Evolutionary conservation across 92 coral and sea anemone genomes (phyloP).

Genomic region (Isaurus tuberculatus): DNA sequence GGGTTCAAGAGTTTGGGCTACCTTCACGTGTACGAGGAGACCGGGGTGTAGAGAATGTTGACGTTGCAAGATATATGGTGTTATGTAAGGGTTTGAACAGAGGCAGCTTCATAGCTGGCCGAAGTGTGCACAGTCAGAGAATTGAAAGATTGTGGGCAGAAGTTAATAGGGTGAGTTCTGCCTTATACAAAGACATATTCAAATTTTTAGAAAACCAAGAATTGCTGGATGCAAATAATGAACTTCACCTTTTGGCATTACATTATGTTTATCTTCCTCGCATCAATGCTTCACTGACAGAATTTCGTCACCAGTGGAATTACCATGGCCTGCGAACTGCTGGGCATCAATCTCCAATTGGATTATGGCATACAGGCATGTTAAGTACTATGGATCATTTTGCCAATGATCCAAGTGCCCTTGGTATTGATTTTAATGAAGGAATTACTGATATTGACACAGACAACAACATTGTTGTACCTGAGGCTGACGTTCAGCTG

Average conservation of each 20-base stretch:
- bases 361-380: constrained; percentile 11
- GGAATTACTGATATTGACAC: constrained; percentile 15
- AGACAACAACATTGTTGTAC: constrained; percentile 5
- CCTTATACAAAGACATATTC: constrained; percentile 42
- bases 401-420: constrained; percentile 4
- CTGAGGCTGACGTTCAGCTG: constrained; percentile 13
- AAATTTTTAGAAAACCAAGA: constrained; percentile 43
- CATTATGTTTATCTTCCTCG: constrained; percentile 55
- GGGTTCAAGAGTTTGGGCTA: constrained; percentile 52
- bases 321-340: constrained; percentile 57
- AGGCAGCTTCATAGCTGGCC: constrained; percentile 56
- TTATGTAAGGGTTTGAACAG: constrained; percentile 39
- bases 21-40: constrained; percentile 55
- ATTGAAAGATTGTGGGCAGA: constrained; percentile 33
- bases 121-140: constrained; percentile 20
- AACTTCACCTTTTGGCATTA: constrained; percentile 48
- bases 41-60: constrained; percentile 63
- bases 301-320: constrained; percentile 53
- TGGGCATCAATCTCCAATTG: constrained; percentile 45
- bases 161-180: constrained; percentile 42
- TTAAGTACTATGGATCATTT: neutral
- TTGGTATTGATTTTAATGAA: constrained; percentile 13
- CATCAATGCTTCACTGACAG: constrained; percentile 49
- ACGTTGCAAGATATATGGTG: constrained; percentile 48
- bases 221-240: constrained; percentile 46